Percentiles rank a stretch among this genome's conserved stretches.
These are phyloP conservation scores for Ceyx cyanopectus DNA, from an alignment of 2,113 vertebrate species.

Conservation along the genomic window DNA sequence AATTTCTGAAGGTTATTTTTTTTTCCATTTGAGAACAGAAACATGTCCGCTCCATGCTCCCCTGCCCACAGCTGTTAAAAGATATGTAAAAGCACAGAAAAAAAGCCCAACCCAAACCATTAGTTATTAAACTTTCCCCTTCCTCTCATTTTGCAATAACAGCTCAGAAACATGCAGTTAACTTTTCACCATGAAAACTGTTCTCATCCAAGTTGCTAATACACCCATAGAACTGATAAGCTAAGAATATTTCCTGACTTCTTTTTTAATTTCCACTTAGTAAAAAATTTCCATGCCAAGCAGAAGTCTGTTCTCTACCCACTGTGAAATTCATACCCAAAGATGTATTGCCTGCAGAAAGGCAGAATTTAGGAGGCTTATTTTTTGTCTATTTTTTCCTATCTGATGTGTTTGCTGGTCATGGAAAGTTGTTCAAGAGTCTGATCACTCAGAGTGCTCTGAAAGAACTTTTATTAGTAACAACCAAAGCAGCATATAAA, in stretches of 20 bases:
- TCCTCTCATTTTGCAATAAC: slow-evolving; percentile 54
- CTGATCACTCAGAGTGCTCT: slow-evolving; percentile 11
- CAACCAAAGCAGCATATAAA: slow-evolving; percentile 27
- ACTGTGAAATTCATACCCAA: background rate
- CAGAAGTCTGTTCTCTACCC: background rate
- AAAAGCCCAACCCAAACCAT: slow-evolving; percentile 53
- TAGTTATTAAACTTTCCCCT: slow-evolving; percentile 56
- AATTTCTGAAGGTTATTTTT: slow-evolving; percentile 45
- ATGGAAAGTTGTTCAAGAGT: slow-evolving; percentile 1
- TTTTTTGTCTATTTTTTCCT: background rate
- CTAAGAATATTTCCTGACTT: slow-evolving; percentile 48
- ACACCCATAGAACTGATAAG: slow-evolving; percentile 62
- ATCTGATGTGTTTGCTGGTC: background rate
- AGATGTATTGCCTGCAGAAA: background rate
- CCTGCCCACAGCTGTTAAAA: slow-evolving; percentile 68
- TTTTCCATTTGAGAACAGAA: slow-evolving; percentile 63
- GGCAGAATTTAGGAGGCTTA: background rate
- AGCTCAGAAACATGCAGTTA: slow-evolving; percentile 39
- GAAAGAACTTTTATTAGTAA: slow-evolving; percentile 58
- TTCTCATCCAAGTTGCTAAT: slow-evolving; percentile 43
- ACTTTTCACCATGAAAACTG: slow-evolving; percentile 38
- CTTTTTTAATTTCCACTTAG: slow-evolving; percentile 7
- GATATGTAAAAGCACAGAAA: slow-evolving; percentile 57
- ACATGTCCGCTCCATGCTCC: slow-evolving; percentile 17
- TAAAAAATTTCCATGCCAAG: slow-evolving; percentile 44